A percentile compares a stretch with the other conserved stretches of the same genome.
Conservation (phyloP, 1,140 invertebrate species). For the Pemphigus obesinymphae region DNA sequence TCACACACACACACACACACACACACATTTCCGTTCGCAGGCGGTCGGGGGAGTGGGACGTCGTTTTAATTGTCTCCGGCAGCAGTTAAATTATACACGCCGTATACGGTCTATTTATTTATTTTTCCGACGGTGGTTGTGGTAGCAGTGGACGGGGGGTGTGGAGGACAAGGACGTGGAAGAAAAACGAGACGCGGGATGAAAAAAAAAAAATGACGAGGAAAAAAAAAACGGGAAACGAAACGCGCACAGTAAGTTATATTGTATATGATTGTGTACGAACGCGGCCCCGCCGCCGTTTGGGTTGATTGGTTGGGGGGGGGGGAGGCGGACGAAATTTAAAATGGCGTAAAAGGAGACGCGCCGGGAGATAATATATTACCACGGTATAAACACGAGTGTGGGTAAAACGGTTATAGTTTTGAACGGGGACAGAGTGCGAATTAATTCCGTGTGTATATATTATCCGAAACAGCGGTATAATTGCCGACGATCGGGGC, state of each 20-base stretch:
- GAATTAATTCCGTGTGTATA: constrained; percentile 26
- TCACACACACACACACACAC: too few species aligned
- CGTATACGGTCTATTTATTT: too few species aligned
- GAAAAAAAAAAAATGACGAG: neutral
- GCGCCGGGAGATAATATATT: neutral
- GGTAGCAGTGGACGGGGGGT: too few species aligned
- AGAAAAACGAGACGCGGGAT: neutral
- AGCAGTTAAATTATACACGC: too few species aligned
- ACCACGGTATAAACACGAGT: neutral
- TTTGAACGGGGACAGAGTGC: neutral
- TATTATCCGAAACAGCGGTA: constrained; percentile 21
- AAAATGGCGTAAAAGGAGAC: neutral
- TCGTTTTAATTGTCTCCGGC: too few species aligned
- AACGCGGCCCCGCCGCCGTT: too few species aligned
- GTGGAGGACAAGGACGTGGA: too few species aligned
- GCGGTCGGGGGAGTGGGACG: too few species aligned
- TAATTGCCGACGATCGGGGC: constrained; percentile 29
- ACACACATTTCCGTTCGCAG: too few species aligned
- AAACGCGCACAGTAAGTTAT: neutral
- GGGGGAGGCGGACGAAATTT: neutral
- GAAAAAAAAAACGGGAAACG: neutral
- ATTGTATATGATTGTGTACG: too few species aligned
- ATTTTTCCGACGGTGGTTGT: too few species aligned
- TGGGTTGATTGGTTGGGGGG: neutral
- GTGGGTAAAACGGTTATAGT: neutral